phyloP scores from a whole-genome alignment of 2,888 invertebrate species.

The Icerya purchasi region DNA sequence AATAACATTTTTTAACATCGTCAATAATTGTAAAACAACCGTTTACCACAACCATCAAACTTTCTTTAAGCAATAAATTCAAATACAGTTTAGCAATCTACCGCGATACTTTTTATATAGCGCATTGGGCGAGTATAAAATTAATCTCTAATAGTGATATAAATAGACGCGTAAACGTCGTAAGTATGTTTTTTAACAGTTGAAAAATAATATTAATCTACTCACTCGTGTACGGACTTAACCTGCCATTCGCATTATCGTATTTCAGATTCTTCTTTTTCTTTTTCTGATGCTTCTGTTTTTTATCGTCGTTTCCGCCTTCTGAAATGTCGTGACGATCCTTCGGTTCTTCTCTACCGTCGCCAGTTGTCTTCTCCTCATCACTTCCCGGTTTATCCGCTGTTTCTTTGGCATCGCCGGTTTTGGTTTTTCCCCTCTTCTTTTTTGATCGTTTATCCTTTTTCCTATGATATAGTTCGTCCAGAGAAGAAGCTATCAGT shows the following conservation, averaged over 20 bases:
- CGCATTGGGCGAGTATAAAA: too few relatives aligned
- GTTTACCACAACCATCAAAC: too few relatives aligned
- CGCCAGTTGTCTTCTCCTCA: too few relatives aligned
- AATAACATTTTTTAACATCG: too few relatives aligned
- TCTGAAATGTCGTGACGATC: not conserved
- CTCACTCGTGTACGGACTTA: slow-evolving; percentile 9
- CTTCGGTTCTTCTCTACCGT: not conserved
- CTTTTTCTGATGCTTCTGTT: slow-evolving; percentile 1
- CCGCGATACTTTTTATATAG: too few relatives aligned
- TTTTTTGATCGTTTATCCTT: slow-evolving; percentile 24
- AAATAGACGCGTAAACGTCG: too few relatives aligned
- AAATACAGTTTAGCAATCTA: too few relatives aligned
- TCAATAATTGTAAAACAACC: too few relatives aligned
- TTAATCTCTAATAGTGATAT: too few relatives aligned
- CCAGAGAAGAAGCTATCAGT: slow-evolving; percentile 4
- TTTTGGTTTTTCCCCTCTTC: slow-evolving; percentile 21
- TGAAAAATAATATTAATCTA: too few relatives aligned
- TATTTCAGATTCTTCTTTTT: slow-evolving; percentile 4
- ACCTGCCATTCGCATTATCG: slow-evolving; percentile 3
- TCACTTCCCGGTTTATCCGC: slow-evolving; percentile 9
- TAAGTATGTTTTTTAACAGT: not conserved
- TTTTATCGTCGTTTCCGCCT: slow-evolving; percentile 1
- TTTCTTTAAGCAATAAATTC: too few relatives aligned
- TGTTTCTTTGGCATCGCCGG: slow-evolving; percentile 17
- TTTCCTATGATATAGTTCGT: slow-evolving; percentile 19